phyloP scores from a whole-genome alignment of 92 coral and sea anemone species.

The Muricea muricata region DNA sequence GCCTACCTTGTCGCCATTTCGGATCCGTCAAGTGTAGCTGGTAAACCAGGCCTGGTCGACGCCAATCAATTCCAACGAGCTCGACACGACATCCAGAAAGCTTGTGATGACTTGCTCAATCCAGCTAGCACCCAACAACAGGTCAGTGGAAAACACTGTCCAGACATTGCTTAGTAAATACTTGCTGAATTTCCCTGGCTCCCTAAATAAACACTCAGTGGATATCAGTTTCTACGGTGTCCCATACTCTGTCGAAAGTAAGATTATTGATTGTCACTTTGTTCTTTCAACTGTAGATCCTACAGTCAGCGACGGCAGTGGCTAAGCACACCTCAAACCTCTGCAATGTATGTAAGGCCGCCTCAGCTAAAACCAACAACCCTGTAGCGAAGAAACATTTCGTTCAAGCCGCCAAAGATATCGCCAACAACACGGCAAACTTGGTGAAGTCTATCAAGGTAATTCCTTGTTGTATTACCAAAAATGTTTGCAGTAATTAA shows the following conservation, averaged over 20 bases:
- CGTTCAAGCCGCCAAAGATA: conserved; percentile 97
- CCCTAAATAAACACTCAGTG: no score
- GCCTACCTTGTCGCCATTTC: conserved; percentile 98
- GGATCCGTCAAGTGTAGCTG: conserved; percentile 97
- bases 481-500: no score
- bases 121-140: conserved; percentile 92
- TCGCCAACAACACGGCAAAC: conserved; percentile 97
- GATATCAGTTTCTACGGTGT: no score
- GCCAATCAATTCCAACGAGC: conserved; percentile 93
- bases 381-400: conserved; percentile 98
- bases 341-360: conserved; percentile 96
- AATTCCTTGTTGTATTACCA: neutral
- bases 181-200: no score
- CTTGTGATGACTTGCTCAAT: conserved; percentile 81
- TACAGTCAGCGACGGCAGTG: conserved; percentile 93
- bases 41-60: conserved; percentile 94
- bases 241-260: no score
- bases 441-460: conserved; percentile 96
- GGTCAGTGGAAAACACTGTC: no score
- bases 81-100: conserved; percentile 86
- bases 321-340: conserved; percentile 99
- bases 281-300: conserved; percentile 56
- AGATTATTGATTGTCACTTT: no score
- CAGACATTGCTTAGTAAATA: no score
- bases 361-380: conserved; percentile 91